Evolutionary conservation across 2,888 invertebrate genomes (phyloP), one percentile per base, ranked within the genome.

Genomic region (Chironomus riparius): DNA sequence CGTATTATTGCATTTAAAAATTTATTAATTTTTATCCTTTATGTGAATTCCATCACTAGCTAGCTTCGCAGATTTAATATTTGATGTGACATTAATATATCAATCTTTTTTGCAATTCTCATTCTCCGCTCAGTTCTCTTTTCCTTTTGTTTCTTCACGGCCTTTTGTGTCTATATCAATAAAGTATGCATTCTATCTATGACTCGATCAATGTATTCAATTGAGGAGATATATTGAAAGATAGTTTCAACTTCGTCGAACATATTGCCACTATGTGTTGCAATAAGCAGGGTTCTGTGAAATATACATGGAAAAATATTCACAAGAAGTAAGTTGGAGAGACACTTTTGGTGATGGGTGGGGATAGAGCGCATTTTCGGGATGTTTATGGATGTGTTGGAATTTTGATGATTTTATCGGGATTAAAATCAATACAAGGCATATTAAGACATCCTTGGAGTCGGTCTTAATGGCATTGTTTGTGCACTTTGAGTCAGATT

Each of bases 71-170:
- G 38, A 68, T 68, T 68, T 68, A 24, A 12, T 48, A 70, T 70
- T 70, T 47, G 47, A 70, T 48, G 48, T 48, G 70, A 48, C 70
- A 70, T 70, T 70, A 70, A 70, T 70, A 70, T 47, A 12, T 65
- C 24, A 18, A 24, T 24, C 22, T 12, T 21, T 65, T 15, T 56
- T 56, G 2, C 38, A 38, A 38, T 38, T 38, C 65, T 3, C 18
- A 56, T 18, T 15, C 13, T 56, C 4, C 18, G 56, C 56, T 56
- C n/a, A 50, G 15, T 50, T 50, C 13, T 50, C 21, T 22, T 65
- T 65, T 65, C 21, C 22, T 21, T 65, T 12, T 22, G 12, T 18
- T 15, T 56, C 56, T 15, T 56, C 56, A 56, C 56, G 15, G 18
- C 15, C 18, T 56, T 56, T 56, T 18, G 6, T 56, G 15, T 56